phyloP scores from a whole-genome alignment of 2,113 vertebrate genomes.

The Sialia sialis region DNA sequence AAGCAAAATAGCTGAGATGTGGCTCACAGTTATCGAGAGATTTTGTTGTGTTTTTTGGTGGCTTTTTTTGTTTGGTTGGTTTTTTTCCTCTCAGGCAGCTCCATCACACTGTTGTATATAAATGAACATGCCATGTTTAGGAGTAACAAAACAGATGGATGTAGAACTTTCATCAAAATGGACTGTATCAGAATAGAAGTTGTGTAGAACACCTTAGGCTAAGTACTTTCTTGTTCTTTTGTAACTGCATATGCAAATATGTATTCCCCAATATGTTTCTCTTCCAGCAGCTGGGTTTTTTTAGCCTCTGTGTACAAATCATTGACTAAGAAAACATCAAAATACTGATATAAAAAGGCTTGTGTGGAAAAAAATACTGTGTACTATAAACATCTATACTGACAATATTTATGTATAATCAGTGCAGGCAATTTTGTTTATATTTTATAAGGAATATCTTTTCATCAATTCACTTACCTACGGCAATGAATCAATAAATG shows the following conservation, averaged over 20 bases:
- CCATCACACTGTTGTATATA: not conserved
- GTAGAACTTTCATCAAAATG: not conserved
- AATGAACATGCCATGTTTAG: not conserved
- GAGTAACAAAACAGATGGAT: constrained; percentile 24
- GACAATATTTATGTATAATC: not conserved
- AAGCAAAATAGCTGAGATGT: not conserved
- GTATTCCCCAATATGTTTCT: not conserved
- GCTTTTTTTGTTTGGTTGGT: not conserved
- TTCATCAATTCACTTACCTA: not conserved
- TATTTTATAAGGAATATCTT: not conserved
- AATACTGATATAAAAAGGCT: not conserved
- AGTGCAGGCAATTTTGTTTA: not conserved
- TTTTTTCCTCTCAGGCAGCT: not conserved
- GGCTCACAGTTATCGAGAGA: not conserved
- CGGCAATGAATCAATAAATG: not conserved
- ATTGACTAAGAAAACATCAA: not conserved
- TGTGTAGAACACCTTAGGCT: not conserved
- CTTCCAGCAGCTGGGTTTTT: not conserved
- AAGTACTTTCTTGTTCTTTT: not conserved
- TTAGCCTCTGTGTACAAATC: not conserved
- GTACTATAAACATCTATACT: not conserved
- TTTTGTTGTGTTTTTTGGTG: not conserved
- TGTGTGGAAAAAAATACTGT: not conserved
- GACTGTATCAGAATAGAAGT: not conserved
- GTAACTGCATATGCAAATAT: not conserved